These are phyloP conservation scores for Acanthopagrus latus DNA, from an alignment of 2,797 vertebrate genomes.

Conservation along the genomic window DNA sequence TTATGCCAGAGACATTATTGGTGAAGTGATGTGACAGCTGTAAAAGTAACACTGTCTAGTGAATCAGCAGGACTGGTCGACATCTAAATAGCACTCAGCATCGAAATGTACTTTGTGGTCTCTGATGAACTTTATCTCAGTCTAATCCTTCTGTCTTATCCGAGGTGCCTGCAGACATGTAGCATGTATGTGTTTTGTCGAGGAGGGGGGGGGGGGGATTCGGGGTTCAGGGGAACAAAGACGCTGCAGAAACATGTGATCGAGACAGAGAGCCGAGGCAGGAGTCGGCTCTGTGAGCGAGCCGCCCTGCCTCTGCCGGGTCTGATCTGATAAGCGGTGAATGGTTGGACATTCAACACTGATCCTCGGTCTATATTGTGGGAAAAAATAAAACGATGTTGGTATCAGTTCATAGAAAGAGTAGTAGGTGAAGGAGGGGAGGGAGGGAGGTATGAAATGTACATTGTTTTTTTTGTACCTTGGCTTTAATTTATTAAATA, in stretches of 20 bases:
- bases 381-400: slow-evolving; percentile 48
- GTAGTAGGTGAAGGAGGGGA: slow-evolving; percentile 50
- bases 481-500: slow-evolving; percentile 93
- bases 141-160: slow-evolving; percentile 82
- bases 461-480: slow-evolving; percentile 88
- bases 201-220: slow-evolving; percentile 20
- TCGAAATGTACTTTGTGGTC: slow-evolving; percentile 77
- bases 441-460: slow-evolving; percentile 75
- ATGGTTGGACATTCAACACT: slow-evolving; percentile 48
- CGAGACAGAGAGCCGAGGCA: slow-evolving; percentile 24
- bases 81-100: slow-evolving; percentile 66
- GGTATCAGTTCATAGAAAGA: slow-evolving; percentile 67
- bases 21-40: slow-evolving; percentile 59
- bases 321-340: slow-evolving; percentile 45
- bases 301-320: slow-evolving; percentile 19
- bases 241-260: slow-evolving; percentile 40
- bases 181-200: slow-evolving; percentile 86
- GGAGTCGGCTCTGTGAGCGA: slow-evolving; percentile 19
- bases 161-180: slow-evolving; percentile 88
- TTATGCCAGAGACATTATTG: slow-evolving; percentile 49
- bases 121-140: slow-evolving; percentile 75
- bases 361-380: slow-evolving; percentile 52
- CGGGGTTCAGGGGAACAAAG: slow-evolving; percentile 44
- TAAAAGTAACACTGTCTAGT: slow-evolving; percentile 54
- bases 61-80: slow-evolving; percentile 56